Evolutionary conservation across 2,113 vertebrate genomes (phyloP), one percentile per base, ranked within the genome.

Genomic region (Clinocottus analis): DNA sequence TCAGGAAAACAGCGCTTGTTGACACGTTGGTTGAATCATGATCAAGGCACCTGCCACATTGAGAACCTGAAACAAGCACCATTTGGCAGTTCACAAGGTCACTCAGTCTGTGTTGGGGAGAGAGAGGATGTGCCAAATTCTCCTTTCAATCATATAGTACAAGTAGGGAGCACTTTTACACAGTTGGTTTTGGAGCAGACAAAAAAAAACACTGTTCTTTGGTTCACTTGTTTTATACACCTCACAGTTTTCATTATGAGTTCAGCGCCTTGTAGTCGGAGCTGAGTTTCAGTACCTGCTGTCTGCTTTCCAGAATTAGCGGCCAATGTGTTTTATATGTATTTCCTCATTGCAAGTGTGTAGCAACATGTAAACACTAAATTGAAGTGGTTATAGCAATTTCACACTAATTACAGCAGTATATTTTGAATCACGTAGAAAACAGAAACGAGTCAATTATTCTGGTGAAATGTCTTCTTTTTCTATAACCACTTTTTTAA

Each of bases 11-110:
- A 93, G 87, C 83, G 84, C 92, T 91, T 89, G 90, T 92, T 95
- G 93, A 94, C 94, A 93, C 91, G 87, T 89, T 87, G 86, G 83
- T 92, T 92, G 91, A 93, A 94, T 93, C 91, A 72, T 86, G 87
- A 92, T 93, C 91, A 92, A 94, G 88, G 92, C 93, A 94, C 94
- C 94, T 94, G 93, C 89, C 90, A 94, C 92, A 90, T 87, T 85
- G 89, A 89, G 85, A 94, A 94, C 93, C 94, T 94, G 93, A 92
- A 92, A 90, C 90, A 87, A 90, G 87, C 93, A 92, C 92, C 94
- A 95, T 94, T 95, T 95, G 94, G 93, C 56, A 72, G 92, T 90
- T 91, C 92, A 90, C 62, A 69, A 82, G 93, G 92, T 93, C 93
- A 90, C 72, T 80, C 82, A 68, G 75, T 91, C 84, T 83, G 86